Evolutionary conservation across 2,113 vertebrate genomes (phyloP), one percentile per base, ranked within the genome.

Genomic region (Carettochelys insculpta): DNA sequence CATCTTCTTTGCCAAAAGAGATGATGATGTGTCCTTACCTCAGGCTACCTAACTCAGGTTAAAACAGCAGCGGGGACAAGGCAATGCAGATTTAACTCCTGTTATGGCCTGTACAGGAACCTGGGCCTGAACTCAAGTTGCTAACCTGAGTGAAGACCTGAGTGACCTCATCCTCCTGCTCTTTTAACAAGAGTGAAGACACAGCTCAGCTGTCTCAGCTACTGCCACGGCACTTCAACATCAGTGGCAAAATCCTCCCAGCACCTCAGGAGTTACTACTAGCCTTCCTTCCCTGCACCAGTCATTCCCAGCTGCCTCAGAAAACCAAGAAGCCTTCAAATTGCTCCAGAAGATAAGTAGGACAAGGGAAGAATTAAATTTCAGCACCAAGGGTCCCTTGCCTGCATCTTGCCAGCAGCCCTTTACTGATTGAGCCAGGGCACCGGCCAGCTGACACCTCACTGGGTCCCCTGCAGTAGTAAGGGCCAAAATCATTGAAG

Each of bases 171-270:
- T 34, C 58, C 16, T 65, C 58, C 34, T 8, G 58, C 34, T n/a
- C 16, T 65, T 65, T 65, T n/a, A 65, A 65, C 31, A 31, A 8
- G 16, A n/a, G 58, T 34, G 17, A n/a, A 65, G 43, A 1, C 43
- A 3, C 41, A 3, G 82, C 71, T 11, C 0, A 2, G 11, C 17
- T 0, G 52, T 19, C 48, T 12, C 9, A 14, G 48, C 52, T 5
- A 65, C 45, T 47, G 48, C 20, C 27, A 29, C 29, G n/a, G 79
- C 1, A 27, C 41, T 47, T 22, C 68, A 2, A 16, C 20, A 24
- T 1, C 92, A 41, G 34, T 48, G n/a, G 85, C 43, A 25, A 3
- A 68, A 16, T 3, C n/a, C 83, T 80, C 86, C 61, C 88, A 24
- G 7, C 68, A n/a, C 3, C 3, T 38, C 7, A 38, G 65, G 65